Conservation (phyloP, 2,797 vertebrate species). For the Prionace glauca region DNA sequence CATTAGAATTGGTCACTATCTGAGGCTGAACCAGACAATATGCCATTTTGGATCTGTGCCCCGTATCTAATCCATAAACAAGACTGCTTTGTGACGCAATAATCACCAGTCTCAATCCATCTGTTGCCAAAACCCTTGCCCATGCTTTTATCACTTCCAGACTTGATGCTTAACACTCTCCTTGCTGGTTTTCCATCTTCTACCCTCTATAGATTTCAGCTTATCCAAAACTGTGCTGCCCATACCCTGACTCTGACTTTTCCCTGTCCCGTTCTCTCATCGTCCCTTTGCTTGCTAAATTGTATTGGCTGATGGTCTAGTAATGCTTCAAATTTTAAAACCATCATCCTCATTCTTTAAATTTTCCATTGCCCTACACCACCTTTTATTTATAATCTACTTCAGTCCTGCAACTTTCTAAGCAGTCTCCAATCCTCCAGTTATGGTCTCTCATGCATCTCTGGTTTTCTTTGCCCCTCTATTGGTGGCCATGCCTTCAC, state of each 20-base stretch:
- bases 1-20: background rate
- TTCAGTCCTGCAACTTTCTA: background rate
- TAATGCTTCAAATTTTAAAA: background rate
- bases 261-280: background rate
- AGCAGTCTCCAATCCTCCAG: background rate
- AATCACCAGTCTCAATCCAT: background rate
- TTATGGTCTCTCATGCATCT: background rate
- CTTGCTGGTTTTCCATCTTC: background rate
- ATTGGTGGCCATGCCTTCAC: background rate
- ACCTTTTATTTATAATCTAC: background rate
- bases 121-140: background rate
- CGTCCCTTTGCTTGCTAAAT: background rate
- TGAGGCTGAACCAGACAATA: background rate
- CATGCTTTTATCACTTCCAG: background rate
- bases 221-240: background rate
- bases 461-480: background rate
- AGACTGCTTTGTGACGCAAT: background rate
- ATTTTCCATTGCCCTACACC: background rate
- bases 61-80: background rate
- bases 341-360: background rate
- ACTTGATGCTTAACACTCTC: background rate
- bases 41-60: background rate
- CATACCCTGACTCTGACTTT: background rate
- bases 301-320: background rate
- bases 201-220: background rate